Base-by-base conservation (phyloP, 2,888 invertebrate species). In the Watsonalla binaria region DNA sequence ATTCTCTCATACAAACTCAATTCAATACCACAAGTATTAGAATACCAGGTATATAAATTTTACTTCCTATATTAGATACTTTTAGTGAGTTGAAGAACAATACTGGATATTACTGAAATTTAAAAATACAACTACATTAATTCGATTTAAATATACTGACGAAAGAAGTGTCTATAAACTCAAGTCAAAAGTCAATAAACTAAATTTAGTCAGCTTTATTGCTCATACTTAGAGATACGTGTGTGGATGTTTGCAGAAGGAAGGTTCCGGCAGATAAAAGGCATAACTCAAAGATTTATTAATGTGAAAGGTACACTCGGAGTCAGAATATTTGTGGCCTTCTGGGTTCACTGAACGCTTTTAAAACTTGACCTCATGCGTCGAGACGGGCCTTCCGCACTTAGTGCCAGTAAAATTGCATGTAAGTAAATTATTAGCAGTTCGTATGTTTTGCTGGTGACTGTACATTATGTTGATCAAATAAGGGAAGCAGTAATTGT, bases 321-420 rank as follows among this genome's bases (percentile, higher is more conserved):
- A 54, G 58, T 61, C 51, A 60, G 54, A 52, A 54, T 46, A 63
- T 62, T 60, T 66, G 62, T 70, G 72, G 76, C 76, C 76, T 77
- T 67, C 57, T 54, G 72, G 62, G 77, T 72, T 77, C 76, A 69
- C 55, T 72, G 75, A 74, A 74, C 75, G 70, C 66, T 59, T 60
- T 68, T 67, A 67, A 74, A 73, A 67, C 65, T 65, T 72, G 74
- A 75, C 76, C 74, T 64, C 63, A 56, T 46, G 15, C 54, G 57
- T 45, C 61, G 63, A 56, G 63, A 49, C 62, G 51, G 55, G 51
- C 13, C 9, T 37, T 48, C 48, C 35, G 48, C 48, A 37, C 37
- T 49, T 49, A 15, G 37, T 11, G 49, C 49, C 49, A 49, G 37
- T 49, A 49, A 49, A 33, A 49, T 11, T 42, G 11, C 14, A 49